A percentile compares a stretch with the other conserved stretches of the same genome.
Evolutionary conservation across 2,797 vertebrate species (phyloP).

Genomic region (Oreochromis grahami): DNA sequence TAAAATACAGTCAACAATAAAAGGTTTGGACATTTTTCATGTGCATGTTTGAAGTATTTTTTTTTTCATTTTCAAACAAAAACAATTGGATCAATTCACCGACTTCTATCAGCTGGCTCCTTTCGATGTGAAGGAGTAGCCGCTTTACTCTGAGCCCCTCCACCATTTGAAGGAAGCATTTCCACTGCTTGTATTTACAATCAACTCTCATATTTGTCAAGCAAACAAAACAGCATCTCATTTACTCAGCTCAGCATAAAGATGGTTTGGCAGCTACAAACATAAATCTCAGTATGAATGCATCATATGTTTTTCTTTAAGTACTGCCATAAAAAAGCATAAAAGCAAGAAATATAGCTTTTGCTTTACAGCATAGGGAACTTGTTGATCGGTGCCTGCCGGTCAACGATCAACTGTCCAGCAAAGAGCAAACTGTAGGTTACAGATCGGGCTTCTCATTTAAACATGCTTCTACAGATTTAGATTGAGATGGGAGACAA

Average conservation of each 20-base stretch:
- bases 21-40: neutral
- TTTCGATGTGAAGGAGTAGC: neutral
- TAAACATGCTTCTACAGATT: neutral
- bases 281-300: neutral
- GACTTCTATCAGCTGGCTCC: neutral
- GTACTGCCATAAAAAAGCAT: neutral
- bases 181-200: neutral
- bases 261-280: neutral
- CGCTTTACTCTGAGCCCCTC: neutral
- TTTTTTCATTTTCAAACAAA: neutral
- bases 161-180: neutral
- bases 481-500: neutral
- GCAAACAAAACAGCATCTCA: neutral
- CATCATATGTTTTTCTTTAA: neutral
- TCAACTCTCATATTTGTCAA: neutral
- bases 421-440: neutral
- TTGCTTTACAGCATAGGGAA: neutral
- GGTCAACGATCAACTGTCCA: neutral
- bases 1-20: neutral
- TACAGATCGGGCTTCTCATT: neutral
- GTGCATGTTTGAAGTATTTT: neutral
- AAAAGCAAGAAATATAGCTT: neutral
- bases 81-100: neutral
- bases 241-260: neutral
- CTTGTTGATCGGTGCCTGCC: neutral